Base-by-base conservation (phyloP, 1,140 invertebrate species). In the Episyrphus balteatus region DNA sequence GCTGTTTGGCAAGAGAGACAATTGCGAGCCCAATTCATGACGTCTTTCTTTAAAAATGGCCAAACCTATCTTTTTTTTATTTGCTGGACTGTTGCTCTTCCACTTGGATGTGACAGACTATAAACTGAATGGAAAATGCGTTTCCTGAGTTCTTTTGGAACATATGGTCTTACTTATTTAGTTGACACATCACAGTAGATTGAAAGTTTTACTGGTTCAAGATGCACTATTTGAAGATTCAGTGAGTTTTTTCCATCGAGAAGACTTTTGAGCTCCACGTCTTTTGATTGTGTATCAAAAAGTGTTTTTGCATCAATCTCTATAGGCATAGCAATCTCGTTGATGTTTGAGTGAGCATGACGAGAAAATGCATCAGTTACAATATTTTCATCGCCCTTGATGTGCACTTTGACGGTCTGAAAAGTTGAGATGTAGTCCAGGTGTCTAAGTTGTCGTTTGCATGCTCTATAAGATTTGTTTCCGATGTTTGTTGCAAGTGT, bases 301-400 rank as follows among this genome's bases (percentile, higher is more conserved):
- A 26, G 21, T 26, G 21, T 8, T 26, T 8, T 26, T 26, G 21
- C 21, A 26, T 26, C 21, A 5, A 26, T 26, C 21, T 26, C 21
- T 51, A 45, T 38, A 49, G 49, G 19, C 38, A 37, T 12, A 26
- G 21, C 8, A 55, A 45, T 19, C 11, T 14, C 13, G 11, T 37
- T 36, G 48, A 46, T 51, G 21, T 26, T 26, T 8, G 21, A 26
- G 21, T 26, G 21, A 26, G 21, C 21, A 26, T 5, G 21, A 12
- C 56, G 48, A 3, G 55, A 61, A 0, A 61, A 45, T 6, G 53
- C 41, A 47, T 59, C 61, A 11, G 61, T 56, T 0, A 57, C 53
- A 2, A 55, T 40, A 41, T 70, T 68, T 12, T 51, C 46, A 0
- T 47, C 17, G 2, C 62, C 57, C 15, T 38, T 45, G 0, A 65